A percentile compares a stretch with the other conserved stretches of the same genome.
phyloP scores from a whole-genome alignment of 1,140 invertebrate genomes.

The Eciton burchellii region DNA sequence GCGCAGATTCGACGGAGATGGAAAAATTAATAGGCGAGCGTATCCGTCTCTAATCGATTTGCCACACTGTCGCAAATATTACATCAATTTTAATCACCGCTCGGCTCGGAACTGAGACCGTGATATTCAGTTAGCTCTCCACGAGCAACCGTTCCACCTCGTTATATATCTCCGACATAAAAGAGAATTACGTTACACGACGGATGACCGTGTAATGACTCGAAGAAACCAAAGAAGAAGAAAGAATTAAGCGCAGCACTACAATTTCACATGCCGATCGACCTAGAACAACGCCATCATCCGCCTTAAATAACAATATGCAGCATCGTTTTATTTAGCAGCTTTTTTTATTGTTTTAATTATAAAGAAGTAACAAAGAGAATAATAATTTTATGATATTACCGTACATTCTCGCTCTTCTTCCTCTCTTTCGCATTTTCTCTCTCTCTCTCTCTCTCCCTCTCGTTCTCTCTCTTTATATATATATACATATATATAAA shows the following conservation, averaged over 20 bases:
- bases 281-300: slow-evolving; percentile 27
- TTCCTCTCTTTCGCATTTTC: slow-evolving; percentile 72
- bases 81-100: not conserved
- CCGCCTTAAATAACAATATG: slow-evolving; percentile 73
- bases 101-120: not conserved
- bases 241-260: not conserved
- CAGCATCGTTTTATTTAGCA: slow-evolving; percentile 81
- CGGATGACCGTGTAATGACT: slow-evolving; percentile 37
- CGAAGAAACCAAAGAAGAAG: slow-evolving; percentile 25
- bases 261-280: not conserved
- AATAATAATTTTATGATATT: slow-evolving; percentile 85
- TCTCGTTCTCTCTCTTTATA: slow-evolving; percentile 63
- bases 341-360: slow-evolving; percentile 85
- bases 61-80: not conserved
- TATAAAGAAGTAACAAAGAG: slow-evolving; percentile 86
- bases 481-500: slow-evolving; percentile 69
- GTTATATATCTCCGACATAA: not conserved
- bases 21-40: slow-evolving; percentile 29
- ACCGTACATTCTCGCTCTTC: slow-evolving; percentile 77
- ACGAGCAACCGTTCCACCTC: not conserved
- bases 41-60: not conserved
- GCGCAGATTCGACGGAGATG: slow-evolving; percentile 12
- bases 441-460: slow-evolving; percentile 57
- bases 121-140: not conserved
- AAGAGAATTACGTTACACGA: not conserved